A percentile compares a stretch with the other conserved stretches of the same genome.
phyloP scores from a whole-genome alignment of 2,797 vertebrate genomes.

The Sphenopsis melanotis region DNA sequence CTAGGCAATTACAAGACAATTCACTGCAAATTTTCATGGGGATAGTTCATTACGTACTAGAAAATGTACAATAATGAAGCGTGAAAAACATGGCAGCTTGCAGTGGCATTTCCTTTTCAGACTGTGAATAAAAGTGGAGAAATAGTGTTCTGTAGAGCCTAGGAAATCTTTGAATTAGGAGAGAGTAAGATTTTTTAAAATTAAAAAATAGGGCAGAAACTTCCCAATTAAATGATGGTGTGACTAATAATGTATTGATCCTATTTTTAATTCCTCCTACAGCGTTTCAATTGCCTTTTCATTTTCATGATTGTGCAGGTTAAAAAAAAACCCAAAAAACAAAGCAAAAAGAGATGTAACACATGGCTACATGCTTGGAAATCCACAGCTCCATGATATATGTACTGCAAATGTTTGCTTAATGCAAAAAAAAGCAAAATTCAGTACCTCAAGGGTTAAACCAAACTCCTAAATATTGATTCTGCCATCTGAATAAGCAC shows the following conservation, averaged over 20 bases:
- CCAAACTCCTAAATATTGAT: background rate
- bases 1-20: slow-evolving; percentile 59
- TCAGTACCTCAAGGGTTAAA: background rate
- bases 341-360: background rate
- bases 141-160: background rate
- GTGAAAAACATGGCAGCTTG: slow-evolving; percentile 51
- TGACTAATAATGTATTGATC: background rate
- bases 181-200: background rate
- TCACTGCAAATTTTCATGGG: slow-evolving; percentile 56
- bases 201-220: background rate
- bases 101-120: background rate
- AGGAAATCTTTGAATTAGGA: background rate
- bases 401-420: background rate
- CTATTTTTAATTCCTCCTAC: background rate
- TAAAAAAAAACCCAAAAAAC: background rate
- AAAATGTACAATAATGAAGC: slow-evolving; percentile 59
- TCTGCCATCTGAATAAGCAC: background rate
- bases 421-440: background rate
- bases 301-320: background rate
- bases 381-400: fast-evolving
- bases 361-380: fast-evolving
- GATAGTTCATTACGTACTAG: slow-evolving; percentile 37
- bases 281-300: background rate
- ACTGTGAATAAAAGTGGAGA: background rate
- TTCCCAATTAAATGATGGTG: background rate